Evolutionary conservation across 2,797 vertebrate species (phyloP).

Genomic region (Ambastaia sidthimunki): DNA sequence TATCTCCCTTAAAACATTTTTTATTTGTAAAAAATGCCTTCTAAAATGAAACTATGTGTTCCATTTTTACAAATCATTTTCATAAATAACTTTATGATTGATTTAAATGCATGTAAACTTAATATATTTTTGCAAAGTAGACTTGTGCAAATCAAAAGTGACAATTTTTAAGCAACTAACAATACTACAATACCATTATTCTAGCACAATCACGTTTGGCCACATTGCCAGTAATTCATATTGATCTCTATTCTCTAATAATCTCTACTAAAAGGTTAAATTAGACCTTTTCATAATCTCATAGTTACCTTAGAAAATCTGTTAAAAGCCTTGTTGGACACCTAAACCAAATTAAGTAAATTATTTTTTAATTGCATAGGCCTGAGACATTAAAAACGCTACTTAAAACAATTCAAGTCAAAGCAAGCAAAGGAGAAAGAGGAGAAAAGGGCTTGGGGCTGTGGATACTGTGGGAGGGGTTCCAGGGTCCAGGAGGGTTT

Average conservation of each 20-base stretch:
- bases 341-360: conserved; percentile 79
- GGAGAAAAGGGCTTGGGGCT: conserved; percentile 63
- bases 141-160: too few relatives aligned
- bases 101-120: too few relatives aligned
- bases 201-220: conserved; percentile 2
- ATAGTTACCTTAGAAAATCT: conserved; percentile 85
- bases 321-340: conserved; percentile 83
- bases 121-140: too few relatives aligned
- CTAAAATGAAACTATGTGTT: too few relatives aligned
- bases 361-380: conserved; percentile 52
- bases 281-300: conserved; percentile 20
- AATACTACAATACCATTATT: background rate
- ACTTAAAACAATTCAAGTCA: conserved; percentile 51
- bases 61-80: too few relatives aligned
- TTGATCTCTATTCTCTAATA: conserved; percentile 11
- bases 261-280: background rate
- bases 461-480: conserved; percentile 57
- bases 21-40: background rate
- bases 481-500: conserved; percentile 66
- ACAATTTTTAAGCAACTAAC: too few relatives aligned
- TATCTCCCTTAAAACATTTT: too few relatives aligned
- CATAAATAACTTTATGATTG: too few relatives aligned
- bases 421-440: conserved; percentile 63
- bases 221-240: conserved; percentile 24
- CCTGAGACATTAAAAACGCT: conserved; percentile 55